Conservation (phyloP, 2,797 vertebrate species). For the Catamblyrhynchus diadema region DNA sequence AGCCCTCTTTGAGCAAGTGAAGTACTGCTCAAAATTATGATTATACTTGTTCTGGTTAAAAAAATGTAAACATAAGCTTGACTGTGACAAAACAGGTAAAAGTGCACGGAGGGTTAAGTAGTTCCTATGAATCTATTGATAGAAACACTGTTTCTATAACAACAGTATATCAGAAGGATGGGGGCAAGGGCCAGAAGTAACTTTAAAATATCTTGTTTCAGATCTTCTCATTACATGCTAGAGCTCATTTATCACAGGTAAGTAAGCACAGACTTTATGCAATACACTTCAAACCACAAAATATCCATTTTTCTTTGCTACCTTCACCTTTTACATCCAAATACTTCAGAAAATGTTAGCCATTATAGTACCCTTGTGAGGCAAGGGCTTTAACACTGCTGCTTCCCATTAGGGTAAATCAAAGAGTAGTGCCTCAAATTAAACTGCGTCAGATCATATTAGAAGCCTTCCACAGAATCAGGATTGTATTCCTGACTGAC, state of each 20-base stretch:
- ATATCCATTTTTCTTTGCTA: not conserved
- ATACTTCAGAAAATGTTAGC: not conserved
- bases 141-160: slow-evolving; percentile 9
- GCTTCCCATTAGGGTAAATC: not conserved
- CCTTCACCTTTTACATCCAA: not conserved
- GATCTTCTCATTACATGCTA: not conserved
- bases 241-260: not conserved
- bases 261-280: not conserved
- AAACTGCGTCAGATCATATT: not conserved
- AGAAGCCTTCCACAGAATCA: not conserved
- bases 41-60: not conserved
- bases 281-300: not conserved
- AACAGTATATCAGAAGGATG: not conserved
- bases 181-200: not conserved
- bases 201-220: not conserved
- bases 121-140: not conserved
- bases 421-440: not conserved
- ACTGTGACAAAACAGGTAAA: not conserved
- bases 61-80: not conserved
- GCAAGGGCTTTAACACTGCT: not conserved
- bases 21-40: not conserved
- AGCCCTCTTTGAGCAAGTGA: not conserved
- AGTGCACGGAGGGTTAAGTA: not conserved
- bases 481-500: fast-evolving
- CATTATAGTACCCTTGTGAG: not conserved